Percentiles rank a stretch among this genome's conserved stretches.
Evolutionary conservation across 2,113 vertebrate species (phyloP).

Genomic region (Butorides virescens): DNA sequence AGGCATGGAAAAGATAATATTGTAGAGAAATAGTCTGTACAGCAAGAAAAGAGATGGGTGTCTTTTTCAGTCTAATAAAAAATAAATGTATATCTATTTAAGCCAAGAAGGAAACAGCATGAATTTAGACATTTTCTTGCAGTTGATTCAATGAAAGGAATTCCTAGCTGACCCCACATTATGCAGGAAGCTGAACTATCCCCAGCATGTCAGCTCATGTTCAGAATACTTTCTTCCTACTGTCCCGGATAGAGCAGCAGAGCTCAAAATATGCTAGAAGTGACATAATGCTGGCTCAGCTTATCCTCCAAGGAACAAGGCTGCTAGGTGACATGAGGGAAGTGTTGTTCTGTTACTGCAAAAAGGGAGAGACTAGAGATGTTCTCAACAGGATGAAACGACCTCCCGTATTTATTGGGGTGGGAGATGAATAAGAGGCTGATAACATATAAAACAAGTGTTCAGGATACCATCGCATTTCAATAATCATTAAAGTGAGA

Average conservation of each 20-base stretch:
- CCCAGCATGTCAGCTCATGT: background rate
- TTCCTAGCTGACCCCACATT: background rate
- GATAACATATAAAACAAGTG: background rate
- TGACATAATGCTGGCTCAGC: background rate
- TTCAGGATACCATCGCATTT: background rate
- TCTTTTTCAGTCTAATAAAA: background rate
- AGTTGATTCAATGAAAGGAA: background rate
- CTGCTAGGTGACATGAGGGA: background rate
- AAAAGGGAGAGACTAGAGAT: background rate
- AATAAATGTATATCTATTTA: background rate
- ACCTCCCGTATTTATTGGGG: background rate
- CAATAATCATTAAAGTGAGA: background rate
- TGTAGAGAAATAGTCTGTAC: background rate
- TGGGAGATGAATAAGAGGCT: background rate
- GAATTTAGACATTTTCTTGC: background rate
- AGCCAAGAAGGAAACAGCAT: background rate
- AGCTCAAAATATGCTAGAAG: background rate
- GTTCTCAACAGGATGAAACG: background rate
- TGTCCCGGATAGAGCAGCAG: background rate
- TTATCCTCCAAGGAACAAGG: background rate
- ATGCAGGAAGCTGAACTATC: background rate
- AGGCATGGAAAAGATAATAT: background rate
- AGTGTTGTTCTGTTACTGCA: background rate
- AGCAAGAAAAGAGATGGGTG: background rate
- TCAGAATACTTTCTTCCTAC: background rate